Evolutionary conservation across 2,888 invertebrate genomes (phyloP), one percentile per base, ranked within the genome.

Genomic region (Hypselothyrea guttata): DNA sequence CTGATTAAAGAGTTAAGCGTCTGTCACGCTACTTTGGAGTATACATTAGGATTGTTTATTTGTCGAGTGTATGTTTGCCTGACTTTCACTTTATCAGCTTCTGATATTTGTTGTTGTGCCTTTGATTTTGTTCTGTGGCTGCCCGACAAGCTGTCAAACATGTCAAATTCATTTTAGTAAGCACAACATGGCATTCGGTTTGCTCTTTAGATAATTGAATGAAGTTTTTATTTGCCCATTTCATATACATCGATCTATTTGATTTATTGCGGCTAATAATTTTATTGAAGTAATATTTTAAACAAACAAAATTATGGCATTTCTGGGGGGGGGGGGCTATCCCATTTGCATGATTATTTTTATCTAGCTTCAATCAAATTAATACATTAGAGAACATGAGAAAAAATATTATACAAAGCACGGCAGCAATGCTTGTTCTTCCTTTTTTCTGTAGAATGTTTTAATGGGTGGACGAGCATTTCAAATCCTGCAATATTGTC

Each of bases 1-100:
- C 66, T 71, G 76, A 85, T 78, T 83, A 85, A 79, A 85, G 86
- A 85, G 78, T 79, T 83, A 71, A 83, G 76, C 63, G 75, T 71
- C 64, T 63, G 67, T 77, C 82, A 74, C 62, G 78, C 71, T 67
- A 84, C 71, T 56, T 62, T 15, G 44, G 46, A 27, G 15, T 18
- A 15, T 22, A 40, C 22, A 33, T 30, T 46, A 38, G 12, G 12
- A n/a, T 53, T 54, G 55, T 65, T 65, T 51, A 46, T 51, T 54
- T 46, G 66, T 37, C 46, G 56, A 57, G 40, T 77, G 64, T 77
- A 78, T 78, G 58, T 69, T 69, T 66, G 56, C 56, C 46, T 42
- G 48, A 35, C 73, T 54, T 64, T 52, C 48, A 48, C 49, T 42
- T 59, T 42, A 65, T 53, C 41, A 57, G 34, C 48, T 59, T 34